phyloP scores from a whole-genome alignment of 2,888 invertebrate genomes.

The Mechanitis messenoides region DNA sequence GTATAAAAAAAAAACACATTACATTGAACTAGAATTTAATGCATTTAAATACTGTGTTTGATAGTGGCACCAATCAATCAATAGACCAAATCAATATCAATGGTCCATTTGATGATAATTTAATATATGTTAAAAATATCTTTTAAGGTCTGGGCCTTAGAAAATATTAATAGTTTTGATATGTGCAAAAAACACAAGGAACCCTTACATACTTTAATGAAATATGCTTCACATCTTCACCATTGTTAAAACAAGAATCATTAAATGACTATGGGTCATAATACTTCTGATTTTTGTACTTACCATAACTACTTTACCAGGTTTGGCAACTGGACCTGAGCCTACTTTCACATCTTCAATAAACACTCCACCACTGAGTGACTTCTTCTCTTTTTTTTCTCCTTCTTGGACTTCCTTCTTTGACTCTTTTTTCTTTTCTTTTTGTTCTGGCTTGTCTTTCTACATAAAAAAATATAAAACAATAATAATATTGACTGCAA shows the following conservation, averaged over 20 bases:
- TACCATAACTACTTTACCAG: constrained; percentile 83
- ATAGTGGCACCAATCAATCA: no score
- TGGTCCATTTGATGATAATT: no score
- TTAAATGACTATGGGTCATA: background rate
- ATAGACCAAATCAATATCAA: no score
- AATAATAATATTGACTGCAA: no score
- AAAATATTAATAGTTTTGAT: no score
- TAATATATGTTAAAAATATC: no score
- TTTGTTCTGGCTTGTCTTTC: constrained; percentile 47
- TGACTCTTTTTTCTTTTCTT: constrained; percentile 44
- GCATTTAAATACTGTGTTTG: no score
- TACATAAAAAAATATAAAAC: constrained; percentile 21
- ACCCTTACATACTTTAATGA: background rate
- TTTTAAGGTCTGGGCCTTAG: no score
- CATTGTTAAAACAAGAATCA: no score
- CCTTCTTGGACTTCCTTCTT: constrained; percentile 49
- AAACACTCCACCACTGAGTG: constrained; percentile 85
- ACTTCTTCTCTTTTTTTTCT: constrained; percentile 73
- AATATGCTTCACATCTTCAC: background rate
- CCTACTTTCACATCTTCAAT: constrained; percentile 89
- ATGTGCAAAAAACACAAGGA: no score
- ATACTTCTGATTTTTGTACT: constrained; percentile 27
- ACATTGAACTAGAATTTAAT: no score
- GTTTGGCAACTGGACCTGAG: constrained; percentile 84
- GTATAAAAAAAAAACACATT: constrained; percentile 27